These are phyloP conservation scores for Cheirogaleus major DNA, from an alignment of 2,797 vertebrate species.

Conservation along the genomic window DNA sequence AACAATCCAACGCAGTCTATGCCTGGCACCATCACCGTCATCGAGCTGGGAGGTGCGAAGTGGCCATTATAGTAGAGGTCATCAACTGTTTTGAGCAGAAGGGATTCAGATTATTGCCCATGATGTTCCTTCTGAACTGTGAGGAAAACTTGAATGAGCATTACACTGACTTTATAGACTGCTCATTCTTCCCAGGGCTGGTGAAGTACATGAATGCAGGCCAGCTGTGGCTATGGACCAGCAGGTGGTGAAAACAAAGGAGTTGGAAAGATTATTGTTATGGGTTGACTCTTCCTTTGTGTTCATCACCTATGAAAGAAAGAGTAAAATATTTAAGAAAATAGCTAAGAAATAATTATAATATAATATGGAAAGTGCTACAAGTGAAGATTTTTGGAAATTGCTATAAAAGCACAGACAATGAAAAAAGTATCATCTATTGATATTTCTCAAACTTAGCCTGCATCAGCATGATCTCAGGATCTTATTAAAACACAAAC, in stretches of 20 bases:
- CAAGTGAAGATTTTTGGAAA: background rate
- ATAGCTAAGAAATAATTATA: background rate
- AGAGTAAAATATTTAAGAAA: background rate
- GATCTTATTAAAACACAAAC: background rate
- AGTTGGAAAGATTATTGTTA: background rate
- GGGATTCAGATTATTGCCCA: constrained; percentile 89
- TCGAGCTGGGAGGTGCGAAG: constrained; percentile 92
- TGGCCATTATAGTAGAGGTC: constrained; percentile 89
- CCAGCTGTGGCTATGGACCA: constrained; percentile 92
- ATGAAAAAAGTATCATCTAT: background rate
- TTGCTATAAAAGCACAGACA: background rate
- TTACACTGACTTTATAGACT: constrained; percentile 89
- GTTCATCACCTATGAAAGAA: background rate
- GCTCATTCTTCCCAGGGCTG: constrained; percentile 89
- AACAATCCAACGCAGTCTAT: background rate
- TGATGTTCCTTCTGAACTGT: constrained; percentile 90
- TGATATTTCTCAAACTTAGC: background rate
- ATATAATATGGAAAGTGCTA: background rate
- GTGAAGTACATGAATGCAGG: constrained; percentile 90
- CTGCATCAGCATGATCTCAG: background rate
- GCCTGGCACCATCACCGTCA: constrained; percentile 87
- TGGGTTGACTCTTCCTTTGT: background rate
- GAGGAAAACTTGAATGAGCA: constrained; percentile 88
- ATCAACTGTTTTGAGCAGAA: constrained; percentile 91
- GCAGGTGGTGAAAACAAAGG: constrained; percentile 93